Percentiles rank a stretch among this genome's conserved stretches.
Conservation (phyloP, 2,113 vertebrate genomes). For the Cathartes aura region DNA sequence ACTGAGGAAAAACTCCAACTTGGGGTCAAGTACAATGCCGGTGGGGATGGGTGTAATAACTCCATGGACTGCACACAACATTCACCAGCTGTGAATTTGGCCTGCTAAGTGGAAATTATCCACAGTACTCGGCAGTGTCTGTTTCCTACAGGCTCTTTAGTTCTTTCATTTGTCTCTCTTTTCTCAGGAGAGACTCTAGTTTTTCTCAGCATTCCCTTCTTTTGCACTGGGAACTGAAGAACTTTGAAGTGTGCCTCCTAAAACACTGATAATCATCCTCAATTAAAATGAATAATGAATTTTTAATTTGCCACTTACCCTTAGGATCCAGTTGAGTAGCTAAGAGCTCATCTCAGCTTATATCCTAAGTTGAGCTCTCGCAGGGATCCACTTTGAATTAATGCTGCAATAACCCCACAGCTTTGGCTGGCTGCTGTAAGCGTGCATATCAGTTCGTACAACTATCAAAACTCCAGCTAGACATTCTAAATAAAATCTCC, state of each 20-base stretch:
- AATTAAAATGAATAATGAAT: slow-evolving; percentile 79
- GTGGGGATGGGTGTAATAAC: not conserved
- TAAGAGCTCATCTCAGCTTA: slow-evolving; percentile 72
- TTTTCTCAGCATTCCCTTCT: slow-evolving; percentile 23
- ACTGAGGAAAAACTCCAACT: not conserved
- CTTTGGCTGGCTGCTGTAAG: slow-evolving; percentile 56
- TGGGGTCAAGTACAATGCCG: not conserved
- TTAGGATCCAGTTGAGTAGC: slow-evolving; percentile 66
- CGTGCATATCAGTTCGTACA: not conserved
- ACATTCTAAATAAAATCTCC: not conserved
- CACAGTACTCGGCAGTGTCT: not conserved
- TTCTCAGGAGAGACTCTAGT: slow-evolving; percentile 13
- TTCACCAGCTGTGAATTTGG: not conserved
- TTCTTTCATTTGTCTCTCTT: slow-evolving; percentile 11
- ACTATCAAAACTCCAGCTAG: not conserved
- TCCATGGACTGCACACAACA: not conserved
- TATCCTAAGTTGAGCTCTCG: slow-evolving; percentile 61
- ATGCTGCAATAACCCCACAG: slow-evolving; percentile 27
- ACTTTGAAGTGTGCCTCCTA: slow-evolving; percentile 65
- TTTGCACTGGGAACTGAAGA: slow-evolving; percentile 64
- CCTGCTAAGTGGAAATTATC: slow-evolving; percentile 22
- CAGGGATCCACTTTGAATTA: slow-evolving; percentile 72
- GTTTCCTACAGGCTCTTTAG: slow-evolving; percentile 22
- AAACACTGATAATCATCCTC: slow-evolving; percentile 69
- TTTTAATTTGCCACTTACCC: slow-evolving; percentile 79